Base-by-base conservation (phyloP, 2,797 vertebrate genomes). In the Manis crassicaudata region DNA sequence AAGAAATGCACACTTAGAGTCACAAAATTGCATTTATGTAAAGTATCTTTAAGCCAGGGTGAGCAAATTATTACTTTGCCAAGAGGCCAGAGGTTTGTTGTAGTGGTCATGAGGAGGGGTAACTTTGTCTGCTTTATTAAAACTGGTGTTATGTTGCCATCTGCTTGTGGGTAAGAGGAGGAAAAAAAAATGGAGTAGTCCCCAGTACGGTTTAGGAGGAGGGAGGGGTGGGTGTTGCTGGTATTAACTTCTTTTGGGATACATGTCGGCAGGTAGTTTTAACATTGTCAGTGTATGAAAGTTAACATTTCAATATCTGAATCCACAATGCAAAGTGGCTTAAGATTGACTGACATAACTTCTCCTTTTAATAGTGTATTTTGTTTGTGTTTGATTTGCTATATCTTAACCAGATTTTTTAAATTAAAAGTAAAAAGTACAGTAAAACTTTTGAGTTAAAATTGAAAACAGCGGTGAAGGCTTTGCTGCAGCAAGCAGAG, bases 151-250 rank as follows among this genome's bases (percentile, higher is more conserved):
- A 83, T 65, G 27, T 95, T 96, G 94, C 73, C 79, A 77, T 73
- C 94, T 96, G 84, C 72, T 97, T 96, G 86, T 92, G 68, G 50
- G 58, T 89, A 95, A 87, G 37, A 88, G 82, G 52, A 92, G 77
- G 86, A 81, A 35, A 87, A 81, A 81, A 65, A 91, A 90, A 62
- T 93, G 73, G 21, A 90, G 50, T 60, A 77, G 25, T 87, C 27
- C n/a, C 37, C 46, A 40, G 35, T 91, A 32, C 3, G 11, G 3
- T 70, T 58, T 65, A 29, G 50, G 23, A 32, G 25, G 72, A 25
- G 54, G 23, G n/a, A 16, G 21, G 58, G n/a, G 25, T 70, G 56
- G 52, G 32, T 82, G 58, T 88, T 92, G 63, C 63, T 77, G 8
- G 4, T 77, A 35, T 46, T 76, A 32, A 84, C 56, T 90, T 77